Conservation (phyloP, 2,888 invertebrate genomes). For the Noctua pronuba region DNA sequence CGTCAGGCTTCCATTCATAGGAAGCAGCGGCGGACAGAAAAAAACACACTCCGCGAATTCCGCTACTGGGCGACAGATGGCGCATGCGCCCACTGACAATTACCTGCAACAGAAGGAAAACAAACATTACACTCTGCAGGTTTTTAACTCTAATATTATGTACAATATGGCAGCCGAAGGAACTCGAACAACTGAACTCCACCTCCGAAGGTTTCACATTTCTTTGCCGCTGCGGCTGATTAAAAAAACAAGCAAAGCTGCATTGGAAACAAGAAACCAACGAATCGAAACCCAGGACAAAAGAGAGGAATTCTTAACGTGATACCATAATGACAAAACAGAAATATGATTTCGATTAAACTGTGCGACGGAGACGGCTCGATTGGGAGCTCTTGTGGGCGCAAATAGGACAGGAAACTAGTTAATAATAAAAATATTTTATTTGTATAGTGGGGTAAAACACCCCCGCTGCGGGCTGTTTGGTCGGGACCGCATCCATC, state of each 20-base stretch:
- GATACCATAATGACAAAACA: constrained; percentile 91
- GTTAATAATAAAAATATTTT: constrained; percentile 90
- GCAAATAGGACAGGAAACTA: constrained; percentile 81
- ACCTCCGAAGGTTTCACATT: constrained; percentile 76
- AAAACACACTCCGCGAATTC: constrained; percentile 71
- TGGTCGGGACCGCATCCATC: constrained; percentile 89
- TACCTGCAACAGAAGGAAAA: constrained; percentile 72
- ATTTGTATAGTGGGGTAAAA: constrained; percentile 90
- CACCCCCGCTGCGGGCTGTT: constrained; percentile 90
- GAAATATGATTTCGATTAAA: constrained; percentile 91
- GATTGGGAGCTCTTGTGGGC: constrained; percentile 75
- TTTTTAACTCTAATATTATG: constrained; percentile 51
- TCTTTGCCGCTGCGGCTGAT: constrained; percentile 79
- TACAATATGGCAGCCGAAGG: constrained; percentile 48
- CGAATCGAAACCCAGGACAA: constrained; percentile 87
- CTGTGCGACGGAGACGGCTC: constrained; percentile 80
- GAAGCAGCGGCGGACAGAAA: constrained; percentile 79
- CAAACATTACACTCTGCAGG: constrained; percentile 58
- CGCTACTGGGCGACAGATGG: constrained; percentile 86
- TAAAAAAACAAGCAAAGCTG: constrained; percentile 79
- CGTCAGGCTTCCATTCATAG: constrained; percentile 84
- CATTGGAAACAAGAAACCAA: constrained; percentile 89
- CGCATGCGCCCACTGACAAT: constrained; percentile 69
- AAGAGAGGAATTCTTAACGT: constrained; percentile 89
- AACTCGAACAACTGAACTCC: constrained; percentile 54